Conservation (phyloP, 2,888 invertebrate species). For the Capitulum mitella region DNA sequence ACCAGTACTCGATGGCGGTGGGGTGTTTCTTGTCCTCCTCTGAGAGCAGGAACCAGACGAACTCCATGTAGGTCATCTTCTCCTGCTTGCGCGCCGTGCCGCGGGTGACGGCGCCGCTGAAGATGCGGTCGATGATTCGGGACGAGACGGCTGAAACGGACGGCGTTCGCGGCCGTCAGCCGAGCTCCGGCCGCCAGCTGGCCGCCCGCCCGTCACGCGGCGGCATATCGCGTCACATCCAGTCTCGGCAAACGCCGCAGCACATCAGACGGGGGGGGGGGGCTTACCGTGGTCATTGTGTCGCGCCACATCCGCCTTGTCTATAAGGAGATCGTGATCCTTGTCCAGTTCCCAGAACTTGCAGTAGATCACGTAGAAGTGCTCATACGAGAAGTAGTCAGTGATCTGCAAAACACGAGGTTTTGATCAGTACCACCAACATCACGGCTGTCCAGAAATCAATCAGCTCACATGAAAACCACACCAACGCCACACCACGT, state of each 20-base stretch:
- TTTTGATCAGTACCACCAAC: too few relatives aligned
- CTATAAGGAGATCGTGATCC: conserved; percentile 95
- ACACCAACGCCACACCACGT: too few relatives aligned
- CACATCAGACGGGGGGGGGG: not conserved
- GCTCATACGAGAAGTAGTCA: conserved; percentile 85
- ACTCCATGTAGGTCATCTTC: conserved; percentile 96
- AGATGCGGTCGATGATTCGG: conserved; percentile 92
- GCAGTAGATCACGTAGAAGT: conserved; percentile 99
- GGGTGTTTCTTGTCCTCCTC: conserved; percentile 98
- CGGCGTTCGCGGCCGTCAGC: too few relatives aligned
- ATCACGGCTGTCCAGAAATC: too few relatives aligned
- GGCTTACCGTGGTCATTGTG: conserved; percentile 63
- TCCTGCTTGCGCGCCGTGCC: conserved; percentile 53
- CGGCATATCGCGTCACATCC: too few relatives aligned
- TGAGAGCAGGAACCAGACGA: conserved; percentile 97
- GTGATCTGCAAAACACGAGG: conserved; percentile 44
- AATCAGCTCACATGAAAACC: not conserved
- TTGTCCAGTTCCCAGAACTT: conserved; percentile 99
- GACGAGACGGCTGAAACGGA: conserved; percentile 73
- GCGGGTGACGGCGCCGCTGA: conserved; percentile 91
- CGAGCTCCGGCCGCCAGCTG: not conserved
- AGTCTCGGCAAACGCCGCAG: too few relatives aligned
- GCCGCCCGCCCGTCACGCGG: too few relatives aligned
- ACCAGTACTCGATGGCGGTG: conserved; percentile 91
- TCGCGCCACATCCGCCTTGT: conserved; percentile 82